Evolutionary conservation across 2,888 invertebrate genomes (phyloP), one percentile per base, ranked within the genome.

Genomic region (Eucriotettix oculatus): DNA sequence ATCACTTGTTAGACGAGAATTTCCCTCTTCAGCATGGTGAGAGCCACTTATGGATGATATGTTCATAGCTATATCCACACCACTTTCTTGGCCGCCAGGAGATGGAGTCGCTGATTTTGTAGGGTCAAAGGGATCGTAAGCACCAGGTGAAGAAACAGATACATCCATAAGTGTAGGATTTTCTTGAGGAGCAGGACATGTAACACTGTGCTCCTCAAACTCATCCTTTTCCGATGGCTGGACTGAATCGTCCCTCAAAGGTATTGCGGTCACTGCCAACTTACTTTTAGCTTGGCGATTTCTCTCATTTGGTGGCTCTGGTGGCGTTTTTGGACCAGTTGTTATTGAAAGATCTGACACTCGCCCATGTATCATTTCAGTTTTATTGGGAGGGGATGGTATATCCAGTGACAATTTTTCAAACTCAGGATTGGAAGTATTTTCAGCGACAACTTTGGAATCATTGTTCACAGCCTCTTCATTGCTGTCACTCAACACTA

Each of bases 71-170:
- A 11, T 70, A 71, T 60, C 62, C 68, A 11, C 68, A 68, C 66
- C 64, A 74, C 71, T 66, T 78, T 75, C 68, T 64, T 59, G 68
- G 68, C 64, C 68, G 0, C 68, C 70, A 0, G 81, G 82, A 1
- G 83, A 81, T 0, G 80, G 82, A n/a, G 85, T 84, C 17, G 85
- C 75, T 0, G 90, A 90, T 71, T 89, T 88, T 10, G 92, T 91
- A 0, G 92, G 92, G 73, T 92, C 91, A 73, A 90, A 92, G 1
- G 92, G 92, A 81, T 92, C 91, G 73, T 92, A 92, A 7, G 85
- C 90, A 72, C 89, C 89, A 0, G 88, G 88, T 14, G 87, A 84
- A 0, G 83, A 83, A 1, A 83, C 82, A 10, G 83, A 83, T 61
- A 79, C 79, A 58, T 83, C 84, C 0, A 64, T 64, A 16, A 60